A percentile compares a stretch with the other conserved stretches of the same genome.
Conservation (phyloP, 2,888 invertebrate genomes). For the Spisula solida region DNA sequence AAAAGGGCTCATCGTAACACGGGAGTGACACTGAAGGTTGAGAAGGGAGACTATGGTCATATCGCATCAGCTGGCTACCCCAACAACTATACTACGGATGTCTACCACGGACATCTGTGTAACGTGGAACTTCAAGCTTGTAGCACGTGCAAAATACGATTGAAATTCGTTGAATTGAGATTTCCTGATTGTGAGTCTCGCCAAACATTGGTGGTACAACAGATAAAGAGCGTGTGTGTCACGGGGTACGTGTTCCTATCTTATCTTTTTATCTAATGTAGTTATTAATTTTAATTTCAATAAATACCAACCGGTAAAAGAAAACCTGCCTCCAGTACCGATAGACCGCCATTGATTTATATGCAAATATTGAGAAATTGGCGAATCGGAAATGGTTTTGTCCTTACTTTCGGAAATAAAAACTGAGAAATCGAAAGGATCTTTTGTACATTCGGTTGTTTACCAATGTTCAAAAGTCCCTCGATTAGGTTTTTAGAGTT, state of each 20-base stretch:
- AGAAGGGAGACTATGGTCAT: conserved; percentile 80
- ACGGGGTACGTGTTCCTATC: conserved; percentile 73
- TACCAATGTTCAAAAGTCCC: too few species aligned
- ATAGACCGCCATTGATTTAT: too few species aligned
- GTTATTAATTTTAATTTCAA: too few species aligned
- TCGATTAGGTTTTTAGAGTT: too few species aligned
- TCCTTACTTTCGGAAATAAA: too few species aligned
- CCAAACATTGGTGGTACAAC: conserved; percentile 53
- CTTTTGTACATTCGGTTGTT: too few species aligned
- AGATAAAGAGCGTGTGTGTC: conserved; percentile 75
- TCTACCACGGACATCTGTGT: conserved; percentile 78
- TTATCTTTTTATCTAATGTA: too few species aligned
- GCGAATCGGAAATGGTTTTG: too few species aligned
- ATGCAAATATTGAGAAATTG: too few species aligned
- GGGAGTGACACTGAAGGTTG: conserved; percentile 72
- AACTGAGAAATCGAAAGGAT: too few species aligned
- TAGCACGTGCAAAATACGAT: conserved; percentile 80
- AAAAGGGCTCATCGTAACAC: conserved; percentile 60
- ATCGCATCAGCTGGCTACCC: conserved; percentile 79
- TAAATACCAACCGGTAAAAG: too few species aligned
- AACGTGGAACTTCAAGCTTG: conserved; percentile 82
- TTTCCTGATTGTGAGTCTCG: conserved; percentile 77
- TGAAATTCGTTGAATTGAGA: conserved; percentile 76
- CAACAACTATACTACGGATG: conserved; percentile 71
- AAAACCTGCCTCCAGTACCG: too few species aligned